Conservation (phyloP, 2,797 vertebrate species). For the Chaetophractus vellerosus region DNA sequence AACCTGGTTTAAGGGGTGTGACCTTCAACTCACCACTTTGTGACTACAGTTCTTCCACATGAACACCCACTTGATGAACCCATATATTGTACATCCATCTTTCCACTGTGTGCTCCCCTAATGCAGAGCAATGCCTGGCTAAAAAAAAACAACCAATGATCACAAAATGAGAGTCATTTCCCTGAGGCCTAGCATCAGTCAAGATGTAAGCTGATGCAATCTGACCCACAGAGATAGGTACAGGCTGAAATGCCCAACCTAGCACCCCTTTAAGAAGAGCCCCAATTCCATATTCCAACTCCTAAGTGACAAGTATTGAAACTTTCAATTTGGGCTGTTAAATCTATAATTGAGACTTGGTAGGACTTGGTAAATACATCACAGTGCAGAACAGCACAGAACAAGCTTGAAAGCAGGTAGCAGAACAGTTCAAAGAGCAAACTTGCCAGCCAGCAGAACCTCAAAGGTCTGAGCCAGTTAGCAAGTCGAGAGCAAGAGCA, state of each 20-base stretch:
- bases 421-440: neutral
- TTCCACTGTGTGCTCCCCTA: neutral
- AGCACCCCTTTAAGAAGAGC: neutral
- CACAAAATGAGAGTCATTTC: neutral
- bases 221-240: neutral
- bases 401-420: neutral
- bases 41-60: neutral
- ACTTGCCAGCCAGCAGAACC: neutral
- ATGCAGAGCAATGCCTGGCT: neutral
- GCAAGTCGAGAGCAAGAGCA: neutral
- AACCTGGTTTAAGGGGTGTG: neutral
- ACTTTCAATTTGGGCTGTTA: neutral
- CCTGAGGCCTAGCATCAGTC: neutral
- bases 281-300: neutral
- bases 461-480: neutral
- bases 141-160: neutral
- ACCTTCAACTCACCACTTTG: neutral
- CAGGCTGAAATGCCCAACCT: neutral
- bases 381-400: neutral
- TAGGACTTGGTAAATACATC: neutral
- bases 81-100: neutral
- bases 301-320: neutral
- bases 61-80: neutral
- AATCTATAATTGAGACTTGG: neutral
- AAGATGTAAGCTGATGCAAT: neutral